Conservation (phyloP, 2,797 vertebrate genomes). For the Protonibea diacanthus region DNA sequence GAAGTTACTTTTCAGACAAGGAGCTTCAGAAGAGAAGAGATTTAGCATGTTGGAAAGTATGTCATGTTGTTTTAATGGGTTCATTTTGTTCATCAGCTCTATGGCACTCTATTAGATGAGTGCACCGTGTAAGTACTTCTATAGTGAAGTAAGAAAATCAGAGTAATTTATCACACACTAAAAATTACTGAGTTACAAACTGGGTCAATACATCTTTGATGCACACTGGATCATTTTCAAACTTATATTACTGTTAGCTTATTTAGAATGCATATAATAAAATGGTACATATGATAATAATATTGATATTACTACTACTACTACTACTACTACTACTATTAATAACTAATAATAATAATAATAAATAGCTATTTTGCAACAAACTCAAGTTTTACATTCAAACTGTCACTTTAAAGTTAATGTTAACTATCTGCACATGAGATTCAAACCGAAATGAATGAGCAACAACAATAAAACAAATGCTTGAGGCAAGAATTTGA, state of each 20-base stretch:
- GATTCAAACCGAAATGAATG: not conserved
- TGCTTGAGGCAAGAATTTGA: not conserved
- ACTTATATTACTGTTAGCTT: not conserved
- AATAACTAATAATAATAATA: too few relatives aligned
- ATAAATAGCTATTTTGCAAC: not conserved
- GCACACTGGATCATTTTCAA: not conserved
- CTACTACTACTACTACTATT: too few relatives aligned
- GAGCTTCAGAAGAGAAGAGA: not conserved
- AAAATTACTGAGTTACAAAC: too few relatives aligned
- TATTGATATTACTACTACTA: too few relatives aligned
- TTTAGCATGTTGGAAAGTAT: not conserved
- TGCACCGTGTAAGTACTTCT: not conserved
- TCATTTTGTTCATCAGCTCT: not conserved
- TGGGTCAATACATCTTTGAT: too few relatives aligned
- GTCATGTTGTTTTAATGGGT: not conserved
- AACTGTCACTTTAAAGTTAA: too few relatives aligned
- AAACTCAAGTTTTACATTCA: not conserved
- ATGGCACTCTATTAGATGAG: not conserved
- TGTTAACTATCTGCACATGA: not conserved
- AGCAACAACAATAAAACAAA: not conserved
- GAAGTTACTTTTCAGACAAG: not conserved
- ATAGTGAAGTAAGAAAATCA: not conserved
- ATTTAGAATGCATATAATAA: not conserved
- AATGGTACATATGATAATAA: too few relatives aligned
- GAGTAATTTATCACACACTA: not conserved